Percentiles rank a stretch among this genome's conserved stretches.
Conservation (phyloP, 2,888 invertebrate species). For the Clivina fossor region DNA sequence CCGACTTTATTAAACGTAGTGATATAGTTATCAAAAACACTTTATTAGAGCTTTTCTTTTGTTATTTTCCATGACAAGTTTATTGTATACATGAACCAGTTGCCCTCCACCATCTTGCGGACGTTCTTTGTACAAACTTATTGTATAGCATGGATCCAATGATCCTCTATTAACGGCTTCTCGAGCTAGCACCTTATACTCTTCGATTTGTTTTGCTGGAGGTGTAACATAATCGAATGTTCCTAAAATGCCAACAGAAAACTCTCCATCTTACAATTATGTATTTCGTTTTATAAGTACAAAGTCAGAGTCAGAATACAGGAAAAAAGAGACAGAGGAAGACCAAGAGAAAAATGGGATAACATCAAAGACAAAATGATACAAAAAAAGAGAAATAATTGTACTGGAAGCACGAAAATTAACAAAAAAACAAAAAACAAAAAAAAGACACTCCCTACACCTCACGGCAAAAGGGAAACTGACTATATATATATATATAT, state of each 20-base stretch:
- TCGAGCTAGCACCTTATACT: constrained; percentile 14
- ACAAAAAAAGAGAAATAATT: background rate
- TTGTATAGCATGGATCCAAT: constrained; percentile 20
- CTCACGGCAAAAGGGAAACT: no score
- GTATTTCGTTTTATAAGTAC: no score
- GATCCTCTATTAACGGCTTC: constrained; percentile 1
- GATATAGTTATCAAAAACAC: no score
- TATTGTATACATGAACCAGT: constrained; percentile 17
- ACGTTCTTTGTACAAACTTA: constrained; percentile 16
- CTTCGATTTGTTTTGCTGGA: constrained; percentile 17
- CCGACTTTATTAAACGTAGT: no score
- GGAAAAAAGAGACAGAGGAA: no score
- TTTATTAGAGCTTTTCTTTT: constrained; percentile 14
- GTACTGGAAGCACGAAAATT: no score
- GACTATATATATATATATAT: no score
- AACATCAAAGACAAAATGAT: background rate
- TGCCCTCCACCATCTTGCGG: constrained; percentile 30
- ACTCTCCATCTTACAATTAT: no score
- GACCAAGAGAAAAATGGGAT: no score
- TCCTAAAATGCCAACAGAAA: constrained; percentile 14
- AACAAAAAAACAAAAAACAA: no score
- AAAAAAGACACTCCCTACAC: no score
- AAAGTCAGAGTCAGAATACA: no score
- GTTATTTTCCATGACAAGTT: constrained; percentile 14
- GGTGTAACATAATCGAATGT: constrained; percentile 9